These are phyloP conservation scores for Alviniconcha marisindica DNA, from an alignment of 1,140 invertebrate genomes.

Conservation along the genomic window DNA sequence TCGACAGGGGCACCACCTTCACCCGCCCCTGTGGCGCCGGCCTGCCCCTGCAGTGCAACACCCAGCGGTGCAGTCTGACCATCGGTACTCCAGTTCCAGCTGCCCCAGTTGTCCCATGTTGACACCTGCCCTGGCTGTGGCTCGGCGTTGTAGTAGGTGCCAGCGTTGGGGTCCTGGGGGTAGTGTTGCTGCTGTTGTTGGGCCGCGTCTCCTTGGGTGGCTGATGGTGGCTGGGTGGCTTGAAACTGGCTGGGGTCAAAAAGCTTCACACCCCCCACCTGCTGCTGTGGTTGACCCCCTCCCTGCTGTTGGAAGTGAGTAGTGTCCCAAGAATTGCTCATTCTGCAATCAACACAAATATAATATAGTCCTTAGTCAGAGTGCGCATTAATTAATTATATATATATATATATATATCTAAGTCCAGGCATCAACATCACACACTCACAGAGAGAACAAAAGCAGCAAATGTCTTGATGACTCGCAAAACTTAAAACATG, in stretches of 20 bases:
- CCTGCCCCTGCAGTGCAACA: slow-evolving; percentile 21
- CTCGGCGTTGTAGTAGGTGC: slow-evolving; percentile 5
- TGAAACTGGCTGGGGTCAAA: slow-evolving; percentile 62
- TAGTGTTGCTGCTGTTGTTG: slow-evolving; percentile 33
- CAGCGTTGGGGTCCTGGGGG: slow-evolving; percentile 7
- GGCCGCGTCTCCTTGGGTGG: background rate
- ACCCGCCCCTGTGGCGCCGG: background rate
- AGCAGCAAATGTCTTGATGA: too few relatives aligned
- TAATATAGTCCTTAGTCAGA: too few relatives aligned
- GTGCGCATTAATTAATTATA: too few relatives aligned
- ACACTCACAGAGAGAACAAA: too few relatives aligned
- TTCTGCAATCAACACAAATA: slow-evolving; percentile 1
- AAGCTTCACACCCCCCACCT: slow-evolving; percentile 54
- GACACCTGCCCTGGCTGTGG: slow-evolving; percentile 8
- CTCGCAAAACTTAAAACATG: too few relatives aligned
- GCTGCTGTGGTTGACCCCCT: slow-evolving; percentile 11
- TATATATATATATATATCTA: too few relatives aligned
- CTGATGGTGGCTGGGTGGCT: background rate
- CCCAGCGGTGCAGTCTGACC: background rate
- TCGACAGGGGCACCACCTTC: background rate
- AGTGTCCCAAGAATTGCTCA: background rate
- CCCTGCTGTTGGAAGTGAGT: background rate
- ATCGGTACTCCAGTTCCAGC: slow-evolving; percentile 47
- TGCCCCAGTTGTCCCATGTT: slow-evolving; percentile 52
- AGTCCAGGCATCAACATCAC: too few relatives aligned